phyloP scores from a whole-genome alignment of 1,140 invertebrate genomes.

The Leptinotarsa texana region DNA sequence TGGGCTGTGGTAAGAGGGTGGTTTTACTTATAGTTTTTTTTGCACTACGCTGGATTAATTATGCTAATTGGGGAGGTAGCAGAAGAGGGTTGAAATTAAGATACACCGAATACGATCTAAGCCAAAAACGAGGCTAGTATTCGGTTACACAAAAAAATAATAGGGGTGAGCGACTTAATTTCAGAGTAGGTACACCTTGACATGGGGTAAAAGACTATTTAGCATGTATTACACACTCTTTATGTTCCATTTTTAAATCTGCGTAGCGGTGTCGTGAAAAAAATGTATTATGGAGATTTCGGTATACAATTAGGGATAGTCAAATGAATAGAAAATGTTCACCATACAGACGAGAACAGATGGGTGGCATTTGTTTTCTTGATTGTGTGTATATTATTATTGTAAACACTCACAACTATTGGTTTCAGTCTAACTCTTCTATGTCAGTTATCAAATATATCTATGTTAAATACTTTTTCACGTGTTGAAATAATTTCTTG shows the following conservation, averaged over 20 bases:
- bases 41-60: constrained; percentile 30
- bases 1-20: constrained; percentile 28
- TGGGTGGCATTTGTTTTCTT: neutral
- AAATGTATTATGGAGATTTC: constrained; percentile 13
- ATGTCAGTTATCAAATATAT: no score
- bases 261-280: neutral
- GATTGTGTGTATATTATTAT: neutral
- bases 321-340: neutral
- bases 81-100: constrained; percentile 27
- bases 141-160: constrained; percentile 28
- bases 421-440: no score
- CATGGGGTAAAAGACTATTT: constrained; percentile 26
- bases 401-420: no score
- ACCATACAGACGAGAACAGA: neutral
- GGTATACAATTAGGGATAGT: constrained; percentile 16
- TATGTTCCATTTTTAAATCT: constrained; percentile 16
- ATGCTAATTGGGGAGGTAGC: constrained; percentile 28
- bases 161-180: constrained; percentile 30
- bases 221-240: constrained; percentile 29
- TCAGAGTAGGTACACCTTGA: constrained; percentile 23
- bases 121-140: constrained; percentile 18
- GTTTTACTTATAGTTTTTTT: constrained; percentile 30
- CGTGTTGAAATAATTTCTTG: no score
- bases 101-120: constrained; percentile 18
- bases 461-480: no score